Conservation (phyloP, 2,113 vertebrate genomes). For the Vidua macroura region DNA sequence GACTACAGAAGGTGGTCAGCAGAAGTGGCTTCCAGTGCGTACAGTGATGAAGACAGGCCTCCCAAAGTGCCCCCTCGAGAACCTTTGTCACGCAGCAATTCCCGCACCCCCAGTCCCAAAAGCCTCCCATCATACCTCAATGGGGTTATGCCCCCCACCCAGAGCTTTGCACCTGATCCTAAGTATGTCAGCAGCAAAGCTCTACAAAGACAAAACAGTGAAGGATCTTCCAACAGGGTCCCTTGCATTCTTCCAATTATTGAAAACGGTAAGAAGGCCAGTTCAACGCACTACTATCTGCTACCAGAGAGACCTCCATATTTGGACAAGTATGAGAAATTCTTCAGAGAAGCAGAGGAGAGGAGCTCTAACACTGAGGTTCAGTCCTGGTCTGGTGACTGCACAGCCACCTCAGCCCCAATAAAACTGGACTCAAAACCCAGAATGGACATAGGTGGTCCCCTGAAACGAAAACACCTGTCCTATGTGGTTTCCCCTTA, state of each 20-base stretch:
- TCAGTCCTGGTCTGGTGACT: conserved; percentile 51
- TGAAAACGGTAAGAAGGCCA: conserved; percentile 88
- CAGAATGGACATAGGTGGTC: conserved; percentile 53
- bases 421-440: conserved; percentile 66
- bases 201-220: conserved; percentile 90
- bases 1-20: conserved; percentile 94
- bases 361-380: neutral
- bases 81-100: conserved; percentile 80
- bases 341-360: conserved; percentile 81
- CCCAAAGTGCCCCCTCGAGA: conserved; percentile 93
- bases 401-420: neutral
- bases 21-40: conserved; percentile 87
- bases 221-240: conserved; percentile 76
- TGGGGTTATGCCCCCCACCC: conserved; percentile 94
- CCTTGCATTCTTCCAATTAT: conserved; percentile 95
- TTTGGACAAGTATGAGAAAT: conserved; percentile 83
- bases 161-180: conserved; percentile 96
- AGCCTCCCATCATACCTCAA: conserved; percentile 91
- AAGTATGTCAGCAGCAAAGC: conserved; percentile 91
- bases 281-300: conserved; percentile 93
- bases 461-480: conserved; percentile 69
- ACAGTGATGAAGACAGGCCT: conserved; percentile 90
- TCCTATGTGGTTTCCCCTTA: conserved; percentile 75
- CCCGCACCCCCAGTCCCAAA: conserved; percentile 92
- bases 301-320: conserved; percentile 85